A percentile compares a stretch with the other conserved stretches of the same genome.
Conservation (phyloP, 2,888 invertebrate species). For the Drosophila prolongata region DNA sequence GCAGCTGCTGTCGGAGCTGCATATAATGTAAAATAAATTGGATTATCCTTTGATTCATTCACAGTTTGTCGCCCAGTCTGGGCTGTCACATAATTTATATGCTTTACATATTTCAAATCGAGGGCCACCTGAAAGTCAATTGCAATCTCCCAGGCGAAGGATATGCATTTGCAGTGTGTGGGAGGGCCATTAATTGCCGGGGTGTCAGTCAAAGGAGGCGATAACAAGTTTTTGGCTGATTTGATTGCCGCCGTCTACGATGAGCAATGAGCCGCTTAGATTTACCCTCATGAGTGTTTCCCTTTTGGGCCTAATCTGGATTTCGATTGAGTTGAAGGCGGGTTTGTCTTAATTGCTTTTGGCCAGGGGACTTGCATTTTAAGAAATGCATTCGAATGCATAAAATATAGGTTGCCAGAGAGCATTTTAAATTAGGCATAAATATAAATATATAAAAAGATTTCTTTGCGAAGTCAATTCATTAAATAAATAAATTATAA, state of each 20-base stretch:
- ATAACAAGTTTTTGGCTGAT: constrained; percentile 76
- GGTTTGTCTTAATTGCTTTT: constrained; percentile 59
- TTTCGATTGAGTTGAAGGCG: neutral
- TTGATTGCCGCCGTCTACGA: constrained; percentile 72
- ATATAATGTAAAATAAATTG: constrained; percentile 81
- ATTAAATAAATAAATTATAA: too few species aligned
- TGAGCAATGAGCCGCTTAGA: constrained; percentile 66
- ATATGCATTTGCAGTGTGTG: constrained; percentile 8
- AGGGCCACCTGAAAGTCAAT: constrained; percentile 53
- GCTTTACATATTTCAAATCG: constrained; percentile 78
- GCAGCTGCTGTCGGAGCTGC: constrained; percentile 38
- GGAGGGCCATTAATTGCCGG: constrained; percentile 72
- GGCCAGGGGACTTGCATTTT: constrained; percentile 16
- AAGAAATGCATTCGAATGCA: neutral
- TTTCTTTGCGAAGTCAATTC: too few species aligned
- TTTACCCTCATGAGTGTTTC: constrained; percentile 5
- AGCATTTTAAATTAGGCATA: neutral
- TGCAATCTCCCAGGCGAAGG: constrained; percentile 23
- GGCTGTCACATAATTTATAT: constrained; percentile 76
- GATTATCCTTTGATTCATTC: constrained; percentile 83
- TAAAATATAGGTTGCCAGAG: neutral
- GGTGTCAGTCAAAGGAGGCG: constrained; percentile 77
- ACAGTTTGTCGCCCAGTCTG: constrained; percentile 71
- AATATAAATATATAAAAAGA: too few species aligned
- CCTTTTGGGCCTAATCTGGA: neutral